These are phyloP conservation scores for Carcinoscorpius rotundicauda DNA, from an alignment of 1,140 invertebrate species.

Conservation along the genomic window DNA sequence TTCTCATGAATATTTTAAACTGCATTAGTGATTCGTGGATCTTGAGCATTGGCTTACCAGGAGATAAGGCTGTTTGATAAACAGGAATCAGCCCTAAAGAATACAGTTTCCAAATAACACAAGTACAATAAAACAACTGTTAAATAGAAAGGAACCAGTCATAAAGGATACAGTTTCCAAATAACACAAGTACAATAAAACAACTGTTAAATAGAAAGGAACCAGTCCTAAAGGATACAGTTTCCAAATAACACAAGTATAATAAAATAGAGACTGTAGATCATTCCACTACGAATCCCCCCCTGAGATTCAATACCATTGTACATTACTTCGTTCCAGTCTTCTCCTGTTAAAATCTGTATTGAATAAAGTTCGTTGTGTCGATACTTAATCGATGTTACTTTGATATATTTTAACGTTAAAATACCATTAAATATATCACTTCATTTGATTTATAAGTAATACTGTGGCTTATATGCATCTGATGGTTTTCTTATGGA, in stretches of 20 bases:
- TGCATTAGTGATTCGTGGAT: too few relatives aligned
- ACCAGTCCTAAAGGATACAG: slow-evolving; percentile 44
- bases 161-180: slow-evolving; percentile 78
- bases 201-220: slow-evolving; percentile 39
- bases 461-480: too few relatives aligned
- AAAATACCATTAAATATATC: too few relatives aligned
- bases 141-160: too few relatives aligned
- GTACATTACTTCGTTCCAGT: slow-evolving; percentile 99
- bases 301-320: slow-evolving; percentile 92
- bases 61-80: too few relatives aligned
- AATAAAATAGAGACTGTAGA: slow-evolving; percentile 98
- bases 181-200: slow-evolving; percentile 97
- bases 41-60: too few relatives aligned
- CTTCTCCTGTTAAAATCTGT: slow-evolving; percentile 93
- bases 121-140: slow-evolving; percentile 88
- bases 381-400: too few relatives aligned
- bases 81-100: slow-evolving; percentile 24
- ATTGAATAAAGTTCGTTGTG: too few relatives aligned
- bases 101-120: slow-evolving; percentile 97
- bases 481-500: too few relatives aligned
- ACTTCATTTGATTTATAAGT: too few relatives aligned
- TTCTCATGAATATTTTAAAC: too few relatives aligned
- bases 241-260: slow-evolving; percentile 99
- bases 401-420: too few relatives aligned
- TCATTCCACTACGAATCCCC: slow-evolving; percentile 68